These are phyloP conservation scores for Trachelus stipa DNA, from an alignment of 2,888 invertebrate species.

Conservation along the genomic window DNA sequence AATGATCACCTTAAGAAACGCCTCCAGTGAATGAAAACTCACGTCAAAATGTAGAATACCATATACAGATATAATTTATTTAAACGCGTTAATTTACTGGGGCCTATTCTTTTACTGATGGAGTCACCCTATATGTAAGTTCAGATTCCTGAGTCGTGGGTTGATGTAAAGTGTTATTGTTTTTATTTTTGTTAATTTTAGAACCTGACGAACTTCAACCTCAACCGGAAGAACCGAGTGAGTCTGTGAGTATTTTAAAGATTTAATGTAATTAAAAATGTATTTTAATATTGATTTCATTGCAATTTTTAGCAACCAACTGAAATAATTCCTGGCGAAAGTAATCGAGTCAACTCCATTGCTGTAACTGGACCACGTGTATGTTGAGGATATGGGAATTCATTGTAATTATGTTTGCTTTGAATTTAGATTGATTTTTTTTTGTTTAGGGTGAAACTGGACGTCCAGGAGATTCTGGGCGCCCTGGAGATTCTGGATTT, in stretches of 20 bases:
- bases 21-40: neutral
- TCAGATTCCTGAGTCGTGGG: conserved; percentile 16
- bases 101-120: too few relatives aligned
- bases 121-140: neutral
- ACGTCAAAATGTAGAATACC: too few relatives aligned
- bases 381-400: conserved; percentile 30
- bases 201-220: conserved; percentile 17
- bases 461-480: conserved; percentile 70
- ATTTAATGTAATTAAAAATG: neutral
- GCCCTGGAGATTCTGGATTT: conserved; percentile 72
- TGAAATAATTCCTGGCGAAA: conserved; percentile 52
- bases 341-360: conserved; percentile 50
- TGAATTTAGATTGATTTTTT: conserved; percentile 11
- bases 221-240: conserved; percentile 17
- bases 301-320: conserved; percentile 35
- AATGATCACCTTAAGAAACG: neutral
- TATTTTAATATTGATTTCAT: neutral
- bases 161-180: conserved; percentile 13
- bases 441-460: conserved; percentile 68
- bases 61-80: too few relatives aligned
- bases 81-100: too few relatives aligned
- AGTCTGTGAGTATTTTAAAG: neutral
- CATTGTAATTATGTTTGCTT: conserved; percentile 6
- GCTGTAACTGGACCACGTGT: conserved; percentile 62
- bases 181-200: neutral